Evolutionary conservation across 2,888 invertebrate species (phyloP).

Genomic region (Tanaodytes sp.): DNA sequence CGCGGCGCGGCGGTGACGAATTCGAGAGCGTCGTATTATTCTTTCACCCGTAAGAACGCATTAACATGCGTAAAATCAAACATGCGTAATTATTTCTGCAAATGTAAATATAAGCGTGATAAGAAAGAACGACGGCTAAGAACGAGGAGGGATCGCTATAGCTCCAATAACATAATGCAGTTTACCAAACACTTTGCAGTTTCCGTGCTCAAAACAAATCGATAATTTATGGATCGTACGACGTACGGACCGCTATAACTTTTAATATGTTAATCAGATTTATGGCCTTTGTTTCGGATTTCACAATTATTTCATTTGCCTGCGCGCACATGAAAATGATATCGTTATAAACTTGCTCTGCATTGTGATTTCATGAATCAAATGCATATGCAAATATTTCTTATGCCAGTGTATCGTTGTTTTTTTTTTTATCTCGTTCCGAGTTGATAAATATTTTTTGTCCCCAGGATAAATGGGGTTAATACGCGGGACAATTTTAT

Average conservation of each 20-base stretch:
- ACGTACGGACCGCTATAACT: conserved; percentile 35
- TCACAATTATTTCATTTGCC: conserved; percentile 26
- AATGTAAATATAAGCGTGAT: conserved; percentile 44
- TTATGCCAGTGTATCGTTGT: conserved; percentile 1
- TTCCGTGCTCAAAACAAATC: conserved; percentile 47
- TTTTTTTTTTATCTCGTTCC: too few species aligned
- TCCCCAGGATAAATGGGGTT: too few species aligned
- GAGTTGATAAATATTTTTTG: too few species aligned
- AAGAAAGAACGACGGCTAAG: conserved; percentile 46
- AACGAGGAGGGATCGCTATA: conserved; percentile 36
- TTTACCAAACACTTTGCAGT: conserved; percentile 49
- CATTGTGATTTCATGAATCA: too few species aligned
- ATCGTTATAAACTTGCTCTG: background rate
- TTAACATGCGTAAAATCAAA: conserved; percentile 50
- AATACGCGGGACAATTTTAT: too few species aligned
- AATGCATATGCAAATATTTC: background rate
- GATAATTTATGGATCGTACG: conserved; percentile 49
- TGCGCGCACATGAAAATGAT: conserved; percentile 8
- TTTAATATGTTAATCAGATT: conserved; percentile 50
- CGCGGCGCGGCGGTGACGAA: conserved; percentile 48
- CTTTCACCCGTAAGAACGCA: conserved; percentile 50
- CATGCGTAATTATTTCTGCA: conserved; percentile 47
- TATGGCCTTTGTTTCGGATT: conserved; percentile 33
- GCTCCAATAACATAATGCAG: conserved; percentile 52
- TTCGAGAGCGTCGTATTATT: conserved; percentile 52